Conservation (phyloP, 2,888 invertebrate species). For the Phyllotreta cruciferae region DNA sequence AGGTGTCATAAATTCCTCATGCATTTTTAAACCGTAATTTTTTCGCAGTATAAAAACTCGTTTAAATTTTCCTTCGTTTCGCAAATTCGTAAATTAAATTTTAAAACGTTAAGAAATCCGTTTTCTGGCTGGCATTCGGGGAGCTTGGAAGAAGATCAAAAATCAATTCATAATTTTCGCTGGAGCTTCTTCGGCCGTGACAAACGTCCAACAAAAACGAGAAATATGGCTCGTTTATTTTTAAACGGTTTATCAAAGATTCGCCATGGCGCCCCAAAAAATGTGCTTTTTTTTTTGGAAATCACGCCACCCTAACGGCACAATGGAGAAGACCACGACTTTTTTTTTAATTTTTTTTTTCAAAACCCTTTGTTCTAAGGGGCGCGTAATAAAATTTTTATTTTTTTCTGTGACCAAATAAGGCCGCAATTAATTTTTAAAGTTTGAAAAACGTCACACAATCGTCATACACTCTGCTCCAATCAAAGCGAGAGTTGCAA, state of each 20-base stretch:
- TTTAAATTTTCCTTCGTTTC: too few relatives aligned
- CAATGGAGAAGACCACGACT: too few relatives aligned
- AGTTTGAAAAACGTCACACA: too few relatives aligned
- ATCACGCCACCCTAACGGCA: too few relatives aligned
- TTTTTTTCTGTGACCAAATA: too few relatives aligned
- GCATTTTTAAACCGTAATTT: background rate
- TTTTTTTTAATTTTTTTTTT: slow-evolving; percentile 2
- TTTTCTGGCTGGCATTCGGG: slow-evolving; percentile 4
- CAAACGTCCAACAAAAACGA: slow-evolving; percentile 15
- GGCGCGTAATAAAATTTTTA: too few relatives aligned
- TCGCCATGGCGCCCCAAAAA: background rate
- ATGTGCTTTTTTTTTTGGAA: too few relatives aligned
- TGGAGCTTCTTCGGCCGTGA: slow-evolving; percentile 17
- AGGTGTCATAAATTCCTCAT: background rate
- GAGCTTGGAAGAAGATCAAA: slow-evolving; percentile 14
- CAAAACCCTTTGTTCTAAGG: too few relatives aligned
- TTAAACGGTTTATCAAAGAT: background rate
- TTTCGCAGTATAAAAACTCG: background rate
- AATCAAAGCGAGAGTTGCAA: too few relatives aligned
- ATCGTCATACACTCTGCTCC: too few relatives aligned
- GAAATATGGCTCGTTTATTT: slow-evolving; percentile 12
- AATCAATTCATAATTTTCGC: slow-evolving; percentile 15
- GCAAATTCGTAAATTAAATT: too few relatives aligned
- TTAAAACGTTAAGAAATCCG: background rate
- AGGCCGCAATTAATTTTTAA: too few relatives aligned